Percentiles rank a stretch among this genome's conserved stretches.
phyloP scores from a whole-genome alignment of 2,113 vertebrate genomes.

The Porphyrio hochstetteri region DNA sequence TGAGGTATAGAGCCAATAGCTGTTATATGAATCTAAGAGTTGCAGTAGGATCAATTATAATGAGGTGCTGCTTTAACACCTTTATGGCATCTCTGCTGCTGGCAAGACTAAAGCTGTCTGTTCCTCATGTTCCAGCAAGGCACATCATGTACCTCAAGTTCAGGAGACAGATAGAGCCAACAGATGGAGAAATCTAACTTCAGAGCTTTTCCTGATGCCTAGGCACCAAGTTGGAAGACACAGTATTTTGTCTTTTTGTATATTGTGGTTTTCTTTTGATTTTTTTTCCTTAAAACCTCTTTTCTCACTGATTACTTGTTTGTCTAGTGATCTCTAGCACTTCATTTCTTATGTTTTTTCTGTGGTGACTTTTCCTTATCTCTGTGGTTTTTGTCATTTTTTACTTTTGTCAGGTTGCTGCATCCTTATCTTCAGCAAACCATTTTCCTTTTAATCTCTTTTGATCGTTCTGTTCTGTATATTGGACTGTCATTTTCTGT shows the following conservation, averaged over 20 bases:
- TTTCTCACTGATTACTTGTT: not conserved
- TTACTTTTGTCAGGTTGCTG: not conserved
- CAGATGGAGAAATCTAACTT: not conserved
- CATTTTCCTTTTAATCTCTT: conserved; percentile 34
- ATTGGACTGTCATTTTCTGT: conserved; percentile 19
- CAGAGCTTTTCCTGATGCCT: not conserved
- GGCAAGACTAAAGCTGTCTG: not conserved
- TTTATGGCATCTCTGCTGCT: not conserved
- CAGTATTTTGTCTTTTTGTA: not conserved
- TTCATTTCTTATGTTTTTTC: not conserved
- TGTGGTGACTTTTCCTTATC: not conserved
- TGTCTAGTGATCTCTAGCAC: not conserved
- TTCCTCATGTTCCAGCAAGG: not conserved
- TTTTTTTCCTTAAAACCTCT: not conserved
- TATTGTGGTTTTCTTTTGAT: not conserved
- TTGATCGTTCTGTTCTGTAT: conserved; percentile 1
- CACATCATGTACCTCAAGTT: not conserved
- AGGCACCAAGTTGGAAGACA: not conserved
- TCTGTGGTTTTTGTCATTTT: not conserved
- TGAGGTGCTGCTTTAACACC: not conserved
- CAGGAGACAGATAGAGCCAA: not conserved
- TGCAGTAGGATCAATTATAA: not conserved
- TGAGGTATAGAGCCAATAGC: not conserved
- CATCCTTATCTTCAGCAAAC: conserved; percentile 10
- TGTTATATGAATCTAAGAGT: not conserved